These are phyloP conservation scores for Phortica magna DNA, from an alignment of 2,888 invertebrate species.

Conservation along the genomic window DNA sequence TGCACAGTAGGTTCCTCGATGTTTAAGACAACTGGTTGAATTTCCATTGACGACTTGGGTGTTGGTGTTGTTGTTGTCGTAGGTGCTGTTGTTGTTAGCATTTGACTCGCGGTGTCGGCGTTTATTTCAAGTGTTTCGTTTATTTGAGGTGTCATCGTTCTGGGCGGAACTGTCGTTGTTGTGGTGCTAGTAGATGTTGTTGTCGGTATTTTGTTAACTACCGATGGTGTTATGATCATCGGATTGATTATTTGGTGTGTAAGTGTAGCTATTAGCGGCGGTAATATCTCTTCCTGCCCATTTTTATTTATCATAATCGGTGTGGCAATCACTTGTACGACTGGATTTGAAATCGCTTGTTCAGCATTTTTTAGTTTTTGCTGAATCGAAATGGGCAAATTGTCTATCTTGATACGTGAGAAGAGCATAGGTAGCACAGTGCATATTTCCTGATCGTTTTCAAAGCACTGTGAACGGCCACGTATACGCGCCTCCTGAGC, in stretches of 20 bases:
- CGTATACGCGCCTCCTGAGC: slow-evolving; percentile 86
- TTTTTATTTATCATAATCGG: slow-evolving; percentile 63
- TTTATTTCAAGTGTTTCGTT: neutral
- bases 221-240: slow-evolving; percentile 57
- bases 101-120: slow-evolving; percentile 3
- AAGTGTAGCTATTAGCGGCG: slow-evolving; percentile 70
- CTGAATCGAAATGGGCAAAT: slow-evolving; percentile 64
- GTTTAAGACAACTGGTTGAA: slow-evolving; percentile 60
- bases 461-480: slow-evolving; percentile 82
- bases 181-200: slow-evolving; percentile 53
- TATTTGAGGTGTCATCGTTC: slow-evolving; percentile 10
- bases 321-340: slow-evolving; percentile 71
- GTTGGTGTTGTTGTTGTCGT: slow-evolving; percentile 62
- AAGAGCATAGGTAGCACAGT: slow-evolving; percentile 73
- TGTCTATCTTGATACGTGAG: slow-evolving; percentile 59
- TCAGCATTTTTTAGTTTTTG: slow-evolving; percentile 62
- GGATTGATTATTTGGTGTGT: slow-evolving; percentile 63
- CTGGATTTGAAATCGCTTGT: slow-evolving; percentile 63
- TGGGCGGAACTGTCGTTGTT: slow-evolving; percentile 42
- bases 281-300: slow-evolving; percentile 67
- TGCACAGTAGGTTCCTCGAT: slow-evolving; percentile 55
- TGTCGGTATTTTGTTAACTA: slow-evolving; percentile 44
- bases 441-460: slow-evolving; percentile 76
- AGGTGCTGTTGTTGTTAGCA: slow-evolving; percentile 37
- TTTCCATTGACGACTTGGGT: slow-evolving; percentile 57